A percentile compares a stretch with the other conserved stretches of the same genome.
Conservation (phyloP, 1,140 invertebrate genomes). For the Venturia canescens region DNA sequence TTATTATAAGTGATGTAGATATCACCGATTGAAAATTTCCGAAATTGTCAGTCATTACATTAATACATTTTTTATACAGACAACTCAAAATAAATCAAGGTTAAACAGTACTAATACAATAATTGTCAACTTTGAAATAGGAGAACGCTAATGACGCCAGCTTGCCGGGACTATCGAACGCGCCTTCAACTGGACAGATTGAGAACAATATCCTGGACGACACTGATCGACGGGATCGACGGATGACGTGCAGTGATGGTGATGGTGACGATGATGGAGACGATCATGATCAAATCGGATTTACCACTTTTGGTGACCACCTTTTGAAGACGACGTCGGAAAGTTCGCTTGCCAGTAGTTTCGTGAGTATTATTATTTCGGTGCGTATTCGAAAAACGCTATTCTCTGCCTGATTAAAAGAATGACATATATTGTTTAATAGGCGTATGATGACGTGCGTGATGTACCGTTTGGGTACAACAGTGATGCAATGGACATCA, state of each 20-base stretch:
- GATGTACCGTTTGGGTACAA: constrained; percentile 6
- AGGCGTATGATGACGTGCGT: constrained; percentile 12
- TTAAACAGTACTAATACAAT: neutral
- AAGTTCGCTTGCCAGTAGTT: constrained; percentile 19
- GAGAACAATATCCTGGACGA: neutral
- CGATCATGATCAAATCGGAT: neutral
- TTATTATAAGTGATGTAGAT: no score
- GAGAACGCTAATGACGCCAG: neutral
- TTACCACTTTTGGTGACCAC: neutral
- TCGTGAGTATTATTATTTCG: neutral
- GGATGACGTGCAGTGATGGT: neutral
- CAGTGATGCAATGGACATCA: constrained; percentile 11
- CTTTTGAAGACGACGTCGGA: neutral
- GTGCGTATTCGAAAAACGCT: neutral
- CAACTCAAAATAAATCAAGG: neutral
- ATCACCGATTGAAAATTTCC: no score
- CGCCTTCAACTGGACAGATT: neutral
- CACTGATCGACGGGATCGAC: neutral
- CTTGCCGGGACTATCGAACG: neutral
- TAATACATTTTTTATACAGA: constrained; percentile 13
- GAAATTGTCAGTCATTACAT: no score
- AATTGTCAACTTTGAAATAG: neutral
- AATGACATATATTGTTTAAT: neutral
- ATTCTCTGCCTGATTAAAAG: neutral
- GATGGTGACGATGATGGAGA: neutral